These are phyloP conservation scores for Terebella lapidaria DNA, from an alignment of 2,888 invertebrate genomes.

Conservation along the genomic window DNA sequence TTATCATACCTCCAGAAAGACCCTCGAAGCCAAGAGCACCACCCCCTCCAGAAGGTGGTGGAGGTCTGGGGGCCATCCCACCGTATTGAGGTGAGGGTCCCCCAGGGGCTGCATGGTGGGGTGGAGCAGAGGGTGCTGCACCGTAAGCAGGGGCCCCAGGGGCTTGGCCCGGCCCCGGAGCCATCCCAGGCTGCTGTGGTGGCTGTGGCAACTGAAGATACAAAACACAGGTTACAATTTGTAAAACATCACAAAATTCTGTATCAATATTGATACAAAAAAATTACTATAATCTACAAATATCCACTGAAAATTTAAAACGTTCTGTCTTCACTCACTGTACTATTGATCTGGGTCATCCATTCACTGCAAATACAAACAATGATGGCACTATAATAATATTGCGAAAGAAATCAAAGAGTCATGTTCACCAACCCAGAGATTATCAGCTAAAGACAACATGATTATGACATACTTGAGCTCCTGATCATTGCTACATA, in stretches of 20 bases:
- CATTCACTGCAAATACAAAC: conserved; percentile 13
- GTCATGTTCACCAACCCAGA: background rate
- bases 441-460: background rate
- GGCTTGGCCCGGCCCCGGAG: background rate
- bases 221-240: background rate
- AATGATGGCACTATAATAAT: too few species aligned
- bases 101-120: background rate
- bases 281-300: background rate
- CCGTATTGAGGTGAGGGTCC: background rate
- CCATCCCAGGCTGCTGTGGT: background rate
- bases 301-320: background rate
- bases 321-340: conserved; percentile 13
- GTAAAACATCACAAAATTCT: background rate
- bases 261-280: background rate
- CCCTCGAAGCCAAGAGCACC: too few species aligned
- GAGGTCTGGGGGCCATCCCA: background rate
- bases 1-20: too few species aligned
- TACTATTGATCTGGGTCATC: conserved; percentile 13
- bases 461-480: conserved; percentile 11
- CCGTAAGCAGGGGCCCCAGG: background rate
- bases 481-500: conserved; percentile 14
- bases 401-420: too few species aligned
- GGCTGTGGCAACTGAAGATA: background rate
- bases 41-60: background rate
- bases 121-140: background rate